Evolutionary conservation across 2,113 vertebrate genomes (phyloP).

Genomic region (Hippopotamus amphibius): DNA sequence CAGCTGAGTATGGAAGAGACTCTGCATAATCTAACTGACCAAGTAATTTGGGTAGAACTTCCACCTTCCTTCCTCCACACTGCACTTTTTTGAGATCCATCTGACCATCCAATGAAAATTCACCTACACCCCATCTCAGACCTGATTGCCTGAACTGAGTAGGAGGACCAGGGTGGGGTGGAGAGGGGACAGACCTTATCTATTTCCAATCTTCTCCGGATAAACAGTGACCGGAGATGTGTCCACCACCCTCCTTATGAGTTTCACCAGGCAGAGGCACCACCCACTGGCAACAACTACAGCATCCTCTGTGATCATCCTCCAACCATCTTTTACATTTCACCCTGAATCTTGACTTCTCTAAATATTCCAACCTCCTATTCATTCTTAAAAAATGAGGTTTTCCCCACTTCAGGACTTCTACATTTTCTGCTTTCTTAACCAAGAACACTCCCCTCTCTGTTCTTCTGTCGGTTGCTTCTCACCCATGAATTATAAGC

Average conservation of each 20-base stretch:
- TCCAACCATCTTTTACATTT: not conserved
- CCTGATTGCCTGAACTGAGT: not conserved
- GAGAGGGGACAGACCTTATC: not conserved
- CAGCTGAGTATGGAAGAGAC: not conserved
- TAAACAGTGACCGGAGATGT: too few relatives aligned
- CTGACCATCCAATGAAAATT: not conserved
- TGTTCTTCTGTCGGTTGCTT: not conserved
- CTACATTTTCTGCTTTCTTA: not conserved
- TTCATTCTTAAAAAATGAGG: not conserved
- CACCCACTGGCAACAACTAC: not conserved
- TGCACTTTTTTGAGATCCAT: not conserved
- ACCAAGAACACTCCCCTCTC: not conserved
- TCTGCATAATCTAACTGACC: accelerated
- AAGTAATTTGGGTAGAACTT: not conserved
- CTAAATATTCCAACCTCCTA: not conserved
- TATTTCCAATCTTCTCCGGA: not conserved
- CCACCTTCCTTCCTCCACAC: not conserved
- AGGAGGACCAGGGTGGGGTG: not conserved
- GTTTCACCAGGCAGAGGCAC: not conserved
- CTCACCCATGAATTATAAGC: not conserved
- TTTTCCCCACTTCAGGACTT: not conserved
- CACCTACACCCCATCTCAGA: accelerated
- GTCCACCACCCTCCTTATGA: accelerated
- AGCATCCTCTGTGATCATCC: accelerated
- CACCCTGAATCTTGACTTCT: too few relatives aligned